Conservation (phyloP, 2,888 invertebrate genomes). For the Opisthograptis luteolata region DNA sequence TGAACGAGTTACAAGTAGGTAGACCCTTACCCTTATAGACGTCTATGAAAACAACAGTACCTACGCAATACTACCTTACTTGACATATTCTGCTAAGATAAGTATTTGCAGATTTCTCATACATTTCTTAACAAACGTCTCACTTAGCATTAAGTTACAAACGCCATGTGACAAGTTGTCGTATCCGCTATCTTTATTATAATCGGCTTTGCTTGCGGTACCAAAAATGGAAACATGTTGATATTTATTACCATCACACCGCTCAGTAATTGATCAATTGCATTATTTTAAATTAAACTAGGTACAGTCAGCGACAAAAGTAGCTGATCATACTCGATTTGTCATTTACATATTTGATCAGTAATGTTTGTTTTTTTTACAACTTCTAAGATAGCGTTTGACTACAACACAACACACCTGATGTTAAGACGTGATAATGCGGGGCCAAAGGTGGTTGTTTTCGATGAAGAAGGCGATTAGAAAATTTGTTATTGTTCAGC, state of each 20-base stretch:
- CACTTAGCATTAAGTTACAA: conserved; percentile 23
- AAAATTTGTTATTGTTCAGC: too few relatives aligned
- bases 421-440: too few relatives aligned
- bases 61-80: background rate
- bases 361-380: too few relatives aligned
- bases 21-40: conserved; percentile 1
- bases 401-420: too few relatives aligned
- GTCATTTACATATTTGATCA: too few relatives aligned
- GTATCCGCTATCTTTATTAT: conserved; percentile 21
- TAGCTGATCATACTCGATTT: too few relatives aligned
- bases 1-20: too few relatives aligned
- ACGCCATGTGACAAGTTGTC: conserved; percentile 19
- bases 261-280: conserved; percentile 7
- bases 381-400: too few relatives aligned
- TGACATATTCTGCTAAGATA: background rate
- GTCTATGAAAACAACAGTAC: background rate
- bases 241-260: background rate
- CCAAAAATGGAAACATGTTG: conserved; percentile 21
- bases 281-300: background rate
- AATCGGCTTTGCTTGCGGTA: conserved; percentile 24
- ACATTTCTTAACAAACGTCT: conserved; percentile 23
- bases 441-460: too few relatives aligned
- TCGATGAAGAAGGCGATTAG: too few relatives aligned
- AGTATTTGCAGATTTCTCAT: conserved; percentile 17
- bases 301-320: too few relatives aligned